Evolutionary conservation across 2,797 vertebrate genomes (phyloP), one percentile per base, ranked within the genome.

Genomic region (Neopelma chrysocephalum): DNA sequence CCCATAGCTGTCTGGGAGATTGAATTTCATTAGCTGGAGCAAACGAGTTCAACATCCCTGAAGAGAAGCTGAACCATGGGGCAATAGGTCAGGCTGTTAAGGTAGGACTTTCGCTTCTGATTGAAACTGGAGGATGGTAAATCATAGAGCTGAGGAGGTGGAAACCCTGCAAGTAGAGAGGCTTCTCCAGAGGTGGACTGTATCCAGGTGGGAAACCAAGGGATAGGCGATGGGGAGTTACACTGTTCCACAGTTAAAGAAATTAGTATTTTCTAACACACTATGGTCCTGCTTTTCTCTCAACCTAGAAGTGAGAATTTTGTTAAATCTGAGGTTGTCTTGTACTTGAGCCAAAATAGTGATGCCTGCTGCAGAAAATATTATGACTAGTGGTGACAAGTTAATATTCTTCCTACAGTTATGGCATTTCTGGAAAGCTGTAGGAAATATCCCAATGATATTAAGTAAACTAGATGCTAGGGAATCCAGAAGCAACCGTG

Each of bases 301-400:
- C 34, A 80, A 0, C 12, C 43, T 80, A 23, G 56, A 90, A 95
- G 23, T 34, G 21, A 82, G 42, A 22, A 53, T 66, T 88, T 69
- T 61, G 29, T 61, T 66, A 50, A 61, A 61, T 80, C 64, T 91
- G 71, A 73, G 47, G 26, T 53, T 80, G 29, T 65, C 60, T 91
- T 95, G 78, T 87, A 56, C 48, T 93, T 86, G 29, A 82, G 76
- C 86, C 72, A 82, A 88, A 82, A 62, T 10, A 72, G 51, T 36
- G 64, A 82, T 61, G 62, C 16, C 42, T 91, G 36, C 50, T 71
- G 79, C 69, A 93, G 66, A 61, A 95, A 91, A 91, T 91, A 85
- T 42, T 96, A 36, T 76, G 91, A 94, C 50, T 76, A 20, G 18
- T 91, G 29, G 48, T 90, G 71, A 57, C 69, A 94, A 89, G 34